Evolutionary conservation across 2,113 vertebrate genomes (phyloP), one percentile per base, ranked within the genome.

Genomic region (Pogonocichla stellata): DNA sequence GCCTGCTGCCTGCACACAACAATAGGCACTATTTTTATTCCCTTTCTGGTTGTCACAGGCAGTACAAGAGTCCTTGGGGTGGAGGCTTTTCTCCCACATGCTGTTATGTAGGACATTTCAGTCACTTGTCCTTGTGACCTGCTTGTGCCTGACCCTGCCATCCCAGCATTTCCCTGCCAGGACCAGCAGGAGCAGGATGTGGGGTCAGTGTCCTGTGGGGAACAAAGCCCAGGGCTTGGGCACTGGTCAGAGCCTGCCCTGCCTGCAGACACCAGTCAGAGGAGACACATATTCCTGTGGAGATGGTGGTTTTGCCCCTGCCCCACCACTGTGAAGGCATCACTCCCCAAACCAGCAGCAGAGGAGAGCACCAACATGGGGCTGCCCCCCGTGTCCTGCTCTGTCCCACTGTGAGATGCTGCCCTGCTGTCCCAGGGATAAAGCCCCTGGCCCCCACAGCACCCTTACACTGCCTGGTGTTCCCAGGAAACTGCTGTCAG

Each of bases 1-100:
- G 91, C 66, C 61, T 19, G 26, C 89, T 80, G 69, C 66, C 79
- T 38, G 36, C 86, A 69, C 40, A 10, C 57, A 60, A 93, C 95
- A 95, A 93, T 85, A 85, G 88, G 18, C 71, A 65, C 93, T 94
- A 88, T 96, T 96, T 95, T 93, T 95, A 69, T 85, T 92, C 61
- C 51, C 57, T 64, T 89, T 92, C 69, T 96, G 57, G 16, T 84
- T 91, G 73, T 75, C 57, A 53, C 16, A 85, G 62, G 66, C 79
- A 73, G 85, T 66, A 88, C 48, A 69, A 75, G 88, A 60, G 90
- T 88, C 85, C 61, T 82, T 90, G 79, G 50, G 53, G 53, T 69
- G 53, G 57, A 94, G 78, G 61, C 29, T 90, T 65, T 85, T 73
- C 73, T 81, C 43, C 74, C 70, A 34, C 12, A 1, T 0, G 1